Conservation (phyloP, 2,797 vertebrate genomes). For the Leuciscus waleckii region DNA sequence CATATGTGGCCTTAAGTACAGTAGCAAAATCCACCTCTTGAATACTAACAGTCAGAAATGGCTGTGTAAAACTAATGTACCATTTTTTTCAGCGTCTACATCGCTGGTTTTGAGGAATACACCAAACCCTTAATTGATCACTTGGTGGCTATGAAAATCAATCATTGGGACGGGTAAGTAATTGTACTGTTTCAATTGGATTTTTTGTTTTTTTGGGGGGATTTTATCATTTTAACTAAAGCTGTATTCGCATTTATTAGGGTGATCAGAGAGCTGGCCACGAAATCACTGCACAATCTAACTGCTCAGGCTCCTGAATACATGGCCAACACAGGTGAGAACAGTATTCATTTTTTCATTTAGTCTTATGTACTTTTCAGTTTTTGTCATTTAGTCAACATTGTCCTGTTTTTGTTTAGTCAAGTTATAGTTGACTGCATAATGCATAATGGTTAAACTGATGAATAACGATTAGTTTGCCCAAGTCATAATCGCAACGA, state of each 20-base stretch:
- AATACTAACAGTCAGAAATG: not conserved
- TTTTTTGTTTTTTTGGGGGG: not conserved
- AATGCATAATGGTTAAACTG: not conserved
- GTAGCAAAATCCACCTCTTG: not conserved
- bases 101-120: conserved; percentile 93
- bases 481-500: not conserved
- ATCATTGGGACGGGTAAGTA: conserved; percentile 92
- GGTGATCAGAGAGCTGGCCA: conserved; percentile 86
- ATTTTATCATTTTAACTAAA: not conserved
- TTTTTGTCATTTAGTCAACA: not conserved
- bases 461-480: not conserved
- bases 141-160: conserved; percentile 88
- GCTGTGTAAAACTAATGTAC: not conserved
- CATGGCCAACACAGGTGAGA: conserved; percentile 85
- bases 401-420: not conserved
- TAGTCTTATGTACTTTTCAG: not conserved
- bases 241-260: conserved; percentile 69
- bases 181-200: not conserved
- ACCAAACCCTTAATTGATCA: conserved; percentile 92
- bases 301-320: conserved; percentile 85
- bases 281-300: conserved; percentile 90
- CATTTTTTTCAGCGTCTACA: conserved; percentile 78
- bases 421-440: no score
- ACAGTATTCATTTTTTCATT: not conserved
- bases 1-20: not conserved